Evolutionary conservation across 2,797 vertebrate species (phyloP).

Genomic region (Miichthys miiuy): DNA sequence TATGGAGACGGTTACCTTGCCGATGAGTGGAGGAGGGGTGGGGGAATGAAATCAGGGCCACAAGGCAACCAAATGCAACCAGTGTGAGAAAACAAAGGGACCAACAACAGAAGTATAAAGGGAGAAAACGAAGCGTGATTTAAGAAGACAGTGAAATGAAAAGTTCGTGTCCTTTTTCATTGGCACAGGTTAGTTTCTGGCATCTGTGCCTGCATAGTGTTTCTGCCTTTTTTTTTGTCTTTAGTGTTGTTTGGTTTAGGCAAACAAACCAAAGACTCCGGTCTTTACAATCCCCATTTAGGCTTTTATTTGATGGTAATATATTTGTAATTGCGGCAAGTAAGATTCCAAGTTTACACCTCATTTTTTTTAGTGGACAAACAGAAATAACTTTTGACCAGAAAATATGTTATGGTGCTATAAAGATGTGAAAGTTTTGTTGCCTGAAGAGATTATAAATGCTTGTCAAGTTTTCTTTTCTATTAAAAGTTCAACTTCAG

Average conservation of each 20-base stretch:
- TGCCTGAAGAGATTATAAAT: not conserved
- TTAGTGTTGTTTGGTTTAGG: not conserved
- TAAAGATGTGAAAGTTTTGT: not conserved
- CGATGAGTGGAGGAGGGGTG: slow-evolving; percentile 18
- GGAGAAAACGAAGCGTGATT: not conserved
- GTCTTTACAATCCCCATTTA: not conserved
- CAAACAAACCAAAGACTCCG: not conserved
- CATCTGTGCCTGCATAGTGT: not conserved
- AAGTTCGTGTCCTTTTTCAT: slow-evolving; percentile 12
- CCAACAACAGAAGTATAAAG: slow-evolving; percentile 7
- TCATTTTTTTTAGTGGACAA: not conserved
- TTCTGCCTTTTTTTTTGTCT: slow-evolving; percentile 4
- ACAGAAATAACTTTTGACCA: not conserved
- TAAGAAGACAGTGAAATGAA: slow-evolving; percentile 20
- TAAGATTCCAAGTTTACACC: not conserved
- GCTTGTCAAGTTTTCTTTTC: not conserved
- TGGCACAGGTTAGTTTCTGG: slow-evolving; percentile 56
- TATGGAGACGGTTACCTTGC: slow-evolving; percentile 65
- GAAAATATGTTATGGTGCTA: not conserved
- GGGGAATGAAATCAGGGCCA: slow-evolving; percentile 41
- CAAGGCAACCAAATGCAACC: slow-evolving; percentile 20
- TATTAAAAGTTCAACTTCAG: not conserved
- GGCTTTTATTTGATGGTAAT: not conserved
- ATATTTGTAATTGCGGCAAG: not conserved
- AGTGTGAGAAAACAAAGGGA: slow-evolving; percentile 27